Evolutionary conservation across 2,113 vertebrate genomes (phyloP), one percentile per base, ranked within the genome.

Genomic region (Aegypius monachus): DNA sequence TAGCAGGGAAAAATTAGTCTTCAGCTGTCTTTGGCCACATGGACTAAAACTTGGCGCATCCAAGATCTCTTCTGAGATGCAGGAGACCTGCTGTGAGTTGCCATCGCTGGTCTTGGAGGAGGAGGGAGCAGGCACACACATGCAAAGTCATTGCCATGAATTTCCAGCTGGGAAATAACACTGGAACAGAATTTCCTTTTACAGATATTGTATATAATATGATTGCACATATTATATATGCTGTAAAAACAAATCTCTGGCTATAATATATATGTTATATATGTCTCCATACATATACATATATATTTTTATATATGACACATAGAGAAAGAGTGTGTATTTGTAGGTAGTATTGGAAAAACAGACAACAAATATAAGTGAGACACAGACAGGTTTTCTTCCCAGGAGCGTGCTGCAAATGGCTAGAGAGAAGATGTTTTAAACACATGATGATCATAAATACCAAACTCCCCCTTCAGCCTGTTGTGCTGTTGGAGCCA

Each of bases 1-100:
- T 94, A 97, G 94, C 59, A 38, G 85, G 90, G 95, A 91, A 93
- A 66, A 84, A 86, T 26, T 65, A 88, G 34, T 47, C 90, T 96
- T 96, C 79, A 61, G 45, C 43, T 38, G 26, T 85, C 78, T 82
- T 87, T 3, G 0, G 47, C 81, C 47, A 14, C 0, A 2, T 85
- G 78, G 74, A 79, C 66, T 87, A 87, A 82, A 81, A 70, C 38
- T 58, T 87, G 81, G 29, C 6, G 0, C 18, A 14, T 67, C 70
- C 74, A 70, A 62, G 84, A 36, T 62, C 48, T 82, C 62, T 95
- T 90, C 53, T 75, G 93, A 79, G 93, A 61, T 21, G 38, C 68
- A 53, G 70, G 40, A 91, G 74, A 42, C 50, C 55, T 6, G 10
- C 72, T 90, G 48, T 61, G 56, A 65, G 66, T 61, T 83, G 73